These are phyloP conservation scores for Chiridota heheva DNA, from an alignment of 35 echinoderm and acorn worm species.

Conservation along the genomic window DNA sequence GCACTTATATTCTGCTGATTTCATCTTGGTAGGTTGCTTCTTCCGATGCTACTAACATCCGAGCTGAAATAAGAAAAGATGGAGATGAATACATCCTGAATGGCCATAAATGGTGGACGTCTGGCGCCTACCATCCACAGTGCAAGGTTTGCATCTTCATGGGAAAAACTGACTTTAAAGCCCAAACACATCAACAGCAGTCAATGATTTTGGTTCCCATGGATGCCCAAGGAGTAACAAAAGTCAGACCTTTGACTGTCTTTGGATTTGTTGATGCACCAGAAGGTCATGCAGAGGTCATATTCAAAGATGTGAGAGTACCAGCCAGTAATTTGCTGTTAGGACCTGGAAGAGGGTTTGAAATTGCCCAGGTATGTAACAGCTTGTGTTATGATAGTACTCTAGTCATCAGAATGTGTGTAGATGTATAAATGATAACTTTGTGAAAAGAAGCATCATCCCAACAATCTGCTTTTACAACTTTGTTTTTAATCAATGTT, in stretches of 20 bases:
- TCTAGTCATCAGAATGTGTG: background rate
- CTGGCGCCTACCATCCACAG: constrained; percentile 80
- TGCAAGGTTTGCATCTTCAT: constrained; percentile 99
- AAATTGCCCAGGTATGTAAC: constrained; percentile 92
- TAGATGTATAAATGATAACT: background rate
- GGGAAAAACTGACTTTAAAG: constrained; percentile 87
- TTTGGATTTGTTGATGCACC: constrained; percentile 91
- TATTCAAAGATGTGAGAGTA: constrained; percentile 84
- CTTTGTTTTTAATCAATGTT: too few species aligned
- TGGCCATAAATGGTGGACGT: constrained; percentile 97
- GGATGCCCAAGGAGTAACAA: constrained; percentile 74
- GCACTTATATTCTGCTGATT: background rate
- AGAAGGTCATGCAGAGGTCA: constrained; percentile 84
- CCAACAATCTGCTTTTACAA: too few species aligned
- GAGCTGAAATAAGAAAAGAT: constrained; percentile 55
- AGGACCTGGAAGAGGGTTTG: constrained; percentile 91
- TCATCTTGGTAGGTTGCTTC: constrained; percentile 79
- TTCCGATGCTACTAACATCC: constrained; percentile 96
- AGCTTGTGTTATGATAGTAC: background rate
- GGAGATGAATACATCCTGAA: constrained; percentile 74
- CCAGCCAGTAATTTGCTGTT: constrained; percentile 84
- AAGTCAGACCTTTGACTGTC: constrained; percentile 78
- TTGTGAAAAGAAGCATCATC: too few species aligned
- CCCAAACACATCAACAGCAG: constrained; percentile 75
- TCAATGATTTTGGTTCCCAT: constrained; percentile 98